Percentiles rank a stretch among this genome's conserved stretches.
Conservation (phyloP, 2,113 vertebrate species). For the Tricholaema leucomelas region DNA sequence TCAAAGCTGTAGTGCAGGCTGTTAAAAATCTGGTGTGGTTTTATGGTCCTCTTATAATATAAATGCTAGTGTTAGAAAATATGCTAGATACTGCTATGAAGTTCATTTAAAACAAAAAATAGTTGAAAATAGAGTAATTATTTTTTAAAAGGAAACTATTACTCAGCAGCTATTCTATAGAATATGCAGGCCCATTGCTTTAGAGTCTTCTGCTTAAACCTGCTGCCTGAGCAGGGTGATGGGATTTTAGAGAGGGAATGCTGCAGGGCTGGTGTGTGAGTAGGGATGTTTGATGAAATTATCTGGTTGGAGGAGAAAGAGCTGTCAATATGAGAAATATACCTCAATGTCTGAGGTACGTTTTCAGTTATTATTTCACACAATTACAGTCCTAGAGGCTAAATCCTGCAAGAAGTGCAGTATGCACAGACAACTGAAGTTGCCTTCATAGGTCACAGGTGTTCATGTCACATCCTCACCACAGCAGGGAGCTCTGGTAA, state of each 20-base stretch:
- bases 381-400: not conserved
- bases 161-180: not conserved
- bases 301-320: not conserved
- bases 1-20: slow-evolving; percentile 28
- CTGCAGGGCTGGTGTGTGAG: not conserved
- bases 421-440: not conserved
- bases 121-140: not conserved
- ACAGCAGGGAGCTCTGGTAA: not conserved
- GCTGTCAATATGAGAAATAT: not conserved
- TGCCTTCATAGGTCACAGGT: accelerated
- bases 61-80: not conserved
- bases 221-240: not conserved
- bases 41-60: not conserved
- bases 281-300: not conserved
- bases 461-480: not conserved
- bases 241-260: not conserved
- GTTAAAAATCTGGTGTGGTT: not conserved
- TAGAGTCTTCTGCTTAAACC: not conserved
- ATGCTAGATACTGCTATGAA: not conserved
- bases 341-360: not conserved
- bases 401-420: not conserved
- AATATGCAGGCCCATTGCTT: not conserved
- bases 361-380: not conserved
- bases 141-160: not conserved
- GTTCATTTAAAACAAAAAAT: not conserved